Base-by-base conservation (phyloP, 2,888 invertebrate species). In the Oscheius onirici region DNA sequence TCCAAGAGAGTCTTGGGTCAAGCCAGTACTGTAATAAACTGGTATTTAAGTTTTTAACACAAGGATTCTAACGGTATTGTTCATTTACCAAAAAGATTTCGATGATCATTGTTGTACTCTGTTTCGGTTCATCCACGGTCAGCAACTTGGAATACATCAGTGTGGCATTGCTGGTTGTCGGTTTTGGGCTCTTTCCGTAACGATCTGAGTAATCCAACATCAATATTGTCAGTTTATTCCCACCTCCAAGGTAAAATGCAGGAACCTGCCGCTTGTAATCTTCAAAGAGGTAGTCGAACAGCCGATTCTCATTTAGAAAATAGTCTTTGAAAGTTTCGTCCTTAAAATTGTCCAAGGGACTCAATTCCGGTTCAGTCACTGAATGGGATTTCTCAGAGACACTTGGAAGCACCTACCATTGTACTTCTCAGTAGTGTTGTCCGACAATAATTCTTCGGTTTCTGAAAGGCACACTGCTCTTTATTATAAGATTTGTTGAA, bases 191-290 rank as follows among this genome's bases (percentile, higher is more conserved):
- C 17, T 34, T 63, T n/a, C 63, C 63, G 46, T 49, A 63, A 10
- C 63, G 46, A 3, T 26, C 63, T 63, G n/a, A 17, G 17, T 17
- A 49, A 40, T 41, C 10, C 22, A 20, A n/a, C n/a, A n/a, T n/a
- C n/a, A n/a, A n/a, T n/a, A n/a, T n/a, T n/a, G n/a, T n/a, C n/a
- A n/a, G n/a, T n/a, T 2, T 20, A 22, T 22, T 11, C 13, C 22
- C n/a, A 63, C 63, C 63, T 11, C 26, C 46, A 28, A 49, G 22
- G 17, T 63, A 63, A 13, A 63, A 22, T 11, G 63, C 63, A 10
- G 63, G 63, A 17, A 63, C n/a, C 26, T 63, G 26, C 28, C 46
- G 13, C n/a, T 63, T 63, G 11, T 63, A 63, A 49, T 58, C 58
- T 40, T 58, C n/a, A 11, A 58, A 41, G 11, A 58, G 20, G 41